A percentile compares a stretch with the other conserved stretches of the same genome.
Evolutionary conservation across 2,797 vertebrate genomes (phyloP).

Genomic region (Semotilus atromaculatus): DNA sequence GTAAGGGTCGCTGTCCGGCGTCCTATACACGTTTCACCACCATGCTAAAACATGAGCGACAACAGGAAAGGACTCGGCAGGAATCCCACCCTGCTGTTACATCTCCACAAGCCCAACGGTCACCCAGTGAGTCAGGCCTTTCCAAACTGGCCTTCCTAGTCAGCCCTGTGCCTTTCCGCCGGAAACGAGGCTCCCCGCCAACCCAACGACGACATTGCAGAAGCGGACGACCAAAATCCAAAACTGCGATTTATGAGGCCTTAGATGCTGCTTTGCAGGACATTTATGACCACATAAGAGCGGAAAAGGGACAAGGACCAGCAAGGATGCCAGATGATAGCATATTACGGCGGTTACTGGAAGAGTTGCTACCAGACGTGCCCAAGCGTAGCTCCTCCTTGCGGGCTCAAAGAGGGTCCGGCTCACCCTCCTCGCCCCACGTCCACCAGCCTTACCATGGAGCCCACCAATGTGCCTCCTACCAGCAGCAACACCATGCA

Average conservation of each 20-base stretch:
- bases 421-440: slow-evolving; percentile 69
- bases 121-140: slow-evolving; percentile 84
- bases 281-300: slow-evolving; percentile 96
- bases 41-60: slow-evolving; percentile 92
- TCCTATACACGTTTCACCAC: slow-evolving; percentile 98
- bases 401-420: slow-evolving; percentile 73
- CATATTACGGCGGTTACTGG: slow-evolving; percentile 92
- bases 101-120: slow-evolving; percentile 67
- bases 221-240: slow-evolving; percentile 83
- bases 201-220: slow-evolving; percentile 71
- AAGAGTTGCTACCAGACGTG: slow-evolving; percentile 92
- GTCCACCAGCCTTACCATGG: slow-evolving; percentile 81
- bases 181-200: slow-evolving; percentile 90
- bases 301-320: slow-evolving; percentile 87
- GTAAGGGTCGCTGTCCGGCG: slow-evolving; percentile 95
- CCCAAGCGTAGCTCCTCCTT: slow-evolving; percentile 95
- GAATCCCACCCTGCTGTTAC: slow-evolving; percentile 74
- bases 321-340: slow-evolving; percentile 88
- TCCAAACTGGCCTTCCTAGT: slow-evolving; percentile 97
- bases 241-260: slow-evolving; percentile 91
- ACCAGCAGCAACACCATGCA: slow-evolving; percentile 77
- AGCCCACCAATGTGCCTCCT: slow-evolving; percentile 91
- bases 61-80: slow-evolving; percentile 85
- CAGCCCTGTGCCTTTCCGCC: slow-evolving; percentile 98
- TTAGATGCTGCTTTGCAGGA: slow-evolving; percentile 94